Evolutionary conservation across 2,888 invertebrate species (phyloP).

Genomic region (Rhyacophila evoluta): DNA sequence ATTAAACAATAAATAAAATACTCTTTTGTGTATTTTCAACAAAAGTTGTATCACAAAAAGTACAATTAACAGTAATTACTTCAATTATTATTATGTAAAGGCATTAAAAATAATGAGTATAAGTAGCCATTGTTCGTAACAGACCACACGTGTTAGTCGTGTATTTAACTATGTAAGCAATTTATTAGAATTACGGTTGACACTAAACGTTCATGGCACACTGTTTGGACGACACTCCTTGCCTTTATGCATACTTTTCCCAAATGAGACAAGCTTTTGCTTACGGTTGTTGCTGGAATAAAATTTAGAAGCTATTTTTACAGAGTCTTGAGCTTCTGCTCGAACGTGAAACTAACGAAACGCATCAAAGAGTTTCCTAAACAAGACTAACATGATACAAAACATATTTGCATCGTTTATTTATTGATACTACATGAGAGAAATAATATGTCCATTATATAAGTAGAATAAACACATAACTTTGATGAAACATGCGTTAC

Average conservation of each 20-base stretch:
- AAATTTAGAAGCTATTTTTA: background rate
- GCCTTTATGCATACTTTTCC: background rate
- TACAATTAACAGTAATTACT: background rate
- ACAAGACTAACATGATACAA: too few relatives aligned
- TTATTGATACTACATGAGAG: too few relatives aligned
- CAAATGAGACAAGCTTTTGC: conserved; percentile 22
- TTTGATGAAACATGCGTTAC: too few relatives aligned
- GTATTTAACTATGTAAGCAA: background rate
- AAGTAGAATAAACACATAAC: too few relatives aligned
- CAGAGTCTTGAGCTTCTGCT: background rate
- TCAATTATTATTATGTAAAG: background rate
- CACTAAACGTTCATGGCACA: background rate
- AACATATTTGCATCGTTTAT: too few relatives aligned
- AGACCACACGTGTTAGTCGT: background rate
- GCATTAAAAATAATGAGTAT: background rate
- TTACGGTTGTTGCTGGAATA: background rate
- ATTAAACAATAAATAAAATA: background rate
- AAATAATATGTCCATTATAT: too few relatives aligned
- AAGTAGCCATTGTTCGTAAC: too few relatives aligned
- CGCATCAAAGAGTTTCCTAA: too few relatives aligned
- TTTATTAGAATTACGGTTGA: conserved; percentile 19
- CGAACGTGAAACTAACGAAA: background rate
- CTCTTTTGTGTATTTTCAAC: background rate
- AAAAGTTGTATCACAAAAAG: background rate
- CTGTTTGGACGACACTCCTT: background rate